Conservation (phyloP, 2,113 vertebrate species). For the Siniperca knerii region DNA sequence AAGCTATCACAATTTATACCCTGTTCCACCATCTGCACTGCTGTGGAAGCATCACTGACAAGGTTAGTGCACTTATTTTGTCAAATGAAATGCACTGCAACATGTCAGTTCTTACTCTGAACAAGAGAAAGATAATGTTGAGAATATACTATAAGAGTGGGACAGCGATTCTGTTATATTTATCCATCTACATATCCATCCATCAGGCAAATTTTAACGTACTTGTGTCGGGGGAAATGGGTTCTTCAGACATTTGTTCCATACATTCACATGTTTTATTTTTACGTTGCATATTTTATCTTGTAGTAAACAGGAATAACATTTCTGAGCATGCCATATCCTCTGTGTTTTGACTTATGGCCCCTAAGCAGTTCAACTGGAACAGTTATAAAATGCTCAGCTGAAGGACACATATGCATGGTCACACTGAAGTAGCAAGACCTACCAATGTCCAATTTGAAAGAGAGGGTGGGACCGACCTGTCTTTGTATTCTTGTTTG, state of each 20-base stretch:
- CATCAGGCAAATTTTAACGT: not conserved
- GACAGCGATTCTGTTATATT: conserved; percentile 1
- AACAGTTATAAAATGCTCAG: not conserved
- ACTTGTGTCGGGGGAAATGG: not conserved
- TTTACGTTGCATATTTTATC: not conserved
- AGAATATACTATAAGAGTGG: not conserved
- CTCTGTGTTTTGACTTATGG: not conserved
- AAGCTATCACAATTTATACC: conserved; percentile 51
- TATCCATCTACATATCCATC: not conserved
- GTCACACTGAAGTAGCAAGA: not conserved
- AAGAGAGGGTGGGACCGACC: not conserved
- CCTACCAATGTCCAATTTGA: not conserved
- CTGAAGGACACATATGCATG: not conserved
- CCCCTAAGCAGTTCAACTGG: not conserved
- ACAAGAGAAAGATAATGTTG: conserved; percentile 30
- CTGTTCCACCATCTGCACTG: conserved; percentile 56
- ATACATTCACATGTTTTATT: not conserved
- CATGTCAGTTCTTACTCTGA: conserved; percentile 48
- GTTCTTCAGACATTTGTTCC: not conserved
- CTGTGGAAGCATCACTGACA: conserved; percentile 50
- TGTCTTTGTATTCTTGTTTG: no score
- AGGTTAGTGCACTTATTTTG: conserved; percentile 46
- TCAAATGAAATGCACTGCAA: conserved; percentile 53
- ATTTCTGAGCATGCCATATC: not conserved
- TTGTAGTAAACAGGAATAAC: not conserved